Evolutionary conservation across 2,797 vertebrate species (phyloP).

Genomic region (Hybognathus amarus): DNA sequence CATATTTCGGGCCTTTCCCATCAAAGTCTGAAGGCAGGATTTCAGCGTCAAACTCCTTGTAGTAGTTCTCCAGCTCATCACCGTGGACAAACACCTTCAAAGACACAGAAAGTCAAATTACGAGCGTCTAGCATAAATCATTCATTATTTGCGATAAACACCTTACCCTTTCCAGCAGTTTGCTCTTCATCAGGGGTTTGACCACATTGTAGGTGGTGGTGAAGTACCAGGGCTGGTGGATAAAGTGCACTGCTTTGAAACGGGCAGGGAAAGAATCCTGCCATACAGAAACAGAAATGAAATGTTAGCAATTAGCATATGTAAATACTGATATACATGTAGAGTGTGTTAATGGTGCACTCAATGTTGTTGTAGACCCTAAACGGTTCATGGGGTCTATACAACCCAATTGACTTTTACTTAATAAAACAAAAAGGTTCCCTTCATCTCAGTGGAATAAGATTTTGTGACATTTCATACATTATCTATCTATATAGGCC

Average conservation of each 20-base stretch:
- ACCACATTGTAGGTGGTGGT: conserved; percentile 98
- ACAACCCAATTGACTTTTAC: too few relatives aligned
- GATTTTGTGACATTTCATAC: too few relatives aligned
- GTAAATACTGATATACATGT: not conserved
- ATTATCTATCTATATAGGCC: too few relatives aligned
- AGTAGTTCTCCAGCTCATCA: conserved; percentile 91
- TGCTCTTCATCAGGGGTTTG: conserved; percentile 95
- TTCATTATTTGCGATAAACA: not conserved
- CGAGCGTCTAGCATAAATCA: not conserved
- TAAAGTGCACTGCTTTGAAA: conserved; percentile 97
- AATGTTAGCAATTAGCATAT: not conserved
- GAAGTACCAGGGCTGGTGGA: conserved; percentile 99
- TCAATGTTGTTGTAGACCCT: not conserved
- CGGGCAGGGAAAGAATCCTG: conserved; percentile 97
- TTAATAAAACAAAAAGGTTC: too few relatives aligned
- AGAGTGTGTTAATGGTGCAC: not conserved
- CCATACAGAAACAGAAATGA: not conserved
- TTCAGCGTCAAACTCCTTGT: conserved; percentile 90
- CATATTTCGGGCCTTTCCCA: conserved; percentile 88
- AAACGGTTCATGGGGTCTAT: too few relatives aligned
- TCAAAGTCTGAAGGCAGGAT: conserved; percentile 94
- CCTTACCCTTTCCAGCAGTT: conserved; percentile 92
- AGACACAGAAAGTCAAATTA: conserved; percentile 27
- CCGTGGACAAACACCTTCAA: conserved; percentile 93
- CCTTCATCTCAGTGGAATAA: too few relatives aligned